Percentiles rank a stretch among this genome's conserved stretches.
Conservation (phyloP, 2,797 vertebrate species). For the Tenualosa ilisha region DNA sequence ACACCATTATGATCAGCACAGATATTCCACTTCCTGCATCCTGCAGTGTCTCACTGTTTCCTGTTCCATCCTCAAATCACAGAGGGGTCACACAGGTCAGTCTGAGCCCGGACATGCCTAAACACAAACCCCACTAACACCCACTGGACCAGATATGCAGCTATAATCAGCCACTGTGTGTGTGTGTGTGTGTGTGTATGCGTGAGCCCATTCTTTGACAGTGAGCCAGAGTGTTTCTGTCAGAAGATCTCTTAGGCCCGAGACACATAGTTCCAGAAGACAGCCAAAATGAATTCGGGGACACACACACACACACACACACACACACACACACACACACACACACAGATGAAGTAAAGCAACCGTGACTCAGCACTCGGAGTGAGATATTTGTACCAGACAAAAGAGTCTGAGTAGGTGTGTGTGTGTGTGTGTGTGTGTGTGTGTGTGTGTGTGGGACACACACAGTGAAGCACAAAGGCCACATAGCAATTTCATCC, state of each 20-base stretch:
- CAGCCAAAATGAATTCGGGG: neutral
- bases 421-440: neutral
- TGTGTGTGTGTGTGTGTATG: conserved; percentile 12
- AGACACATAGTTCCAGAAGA: neutral
- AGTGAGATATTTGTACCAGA: neutral
- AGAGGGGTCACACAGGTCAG: no score
- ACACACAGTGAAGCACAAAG: neutral
- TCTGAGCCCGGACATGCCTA: no score
- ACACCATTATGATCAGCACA: no score
- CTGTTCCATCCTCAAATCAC: no score
- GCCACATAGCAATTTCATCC: neutral
- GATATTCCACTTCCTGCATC: no score
- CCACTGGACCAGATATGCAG: no score
- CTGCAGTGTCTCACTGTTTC: no score
- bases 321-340: neutral
- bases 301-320: conserved; percentile 14
- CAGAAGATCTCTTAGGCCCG: neutral
- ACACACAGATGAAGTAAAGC: neutral
- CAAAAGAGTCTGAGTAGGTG: neutral
- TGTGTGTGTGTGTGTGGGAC: neutral
- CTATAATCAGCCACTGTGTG: neutral
- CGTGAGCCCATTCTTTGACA: neutral
- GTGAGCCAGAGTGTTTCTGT: conserved; percentile 2
- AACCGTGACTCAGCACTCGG: neutral
- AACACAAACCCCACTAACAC: no score